Conservation (phyloP, 2,113 vertebrate species). For the Rattus norvegicus region GRCr8 NC_086039.1:78027501-78028000, state of each 20-base stretch:
- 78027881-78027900: not conserved
- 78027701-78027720: not conserved
- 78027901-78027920: not conserved
- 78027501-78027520: not conserved
- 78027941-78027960: not conserved
- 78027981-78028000: not conserved
- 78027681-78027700: not conserved
- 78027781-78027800: not conserved
- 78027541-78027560: not conserved
- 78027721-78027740: not conserved
- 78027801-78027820: not conserved
- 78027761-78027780: not conserved
- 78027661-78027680: not conserved
- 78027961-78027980: not conserved
- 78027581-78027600: not conserved
- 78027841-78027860: not conserved
- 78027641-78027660: not conserved
- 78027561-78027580: not conserved
- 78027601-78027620: not conserved
- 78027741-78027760: not conserved
- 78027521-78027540: not conserved
- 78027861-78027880: not conserved
- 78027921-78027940: not conserved
- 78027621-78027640: not conserved
- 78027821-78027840: not conserved